These are phyloP conservation scores for Cyprinus carpio DNA, from an alignment of 2,113 vertebrate genomes.

Conservation along the genomic window DNA sequence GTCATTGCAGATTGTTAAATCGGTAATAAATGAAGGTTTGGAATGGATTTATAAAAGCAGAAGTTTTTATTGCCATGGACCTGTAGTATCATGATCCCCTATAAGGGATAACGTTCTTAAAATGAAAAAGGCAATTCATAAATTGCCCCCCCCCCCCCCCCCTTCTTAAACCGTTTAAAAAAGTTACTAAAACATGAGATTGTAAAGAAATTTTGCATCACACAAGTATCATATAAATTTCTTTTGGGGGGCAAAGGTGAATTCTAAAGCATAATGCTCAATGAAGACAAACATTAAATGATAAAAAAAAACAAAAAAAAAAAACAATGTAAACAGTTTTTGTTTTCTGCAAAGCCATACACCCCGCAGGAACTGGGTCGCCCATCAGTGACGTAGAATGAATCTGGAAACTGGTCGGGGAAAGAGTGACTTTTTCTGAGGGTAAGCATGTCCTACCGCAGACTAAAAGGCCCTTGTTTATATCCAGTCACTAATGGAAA, in stretches of 20 bases:
- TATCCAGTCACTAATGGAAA: conserved; percentile 69
- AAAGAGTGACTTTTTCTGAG: conserved; percentile 53
- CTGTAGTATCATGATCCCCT: not conserved
- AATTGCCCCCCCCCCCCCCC: too few species aligned
- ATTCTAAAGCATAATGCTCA: not conserved
- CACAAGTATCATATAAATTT: not conserved
- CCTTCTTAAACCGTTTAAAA: not conserved
- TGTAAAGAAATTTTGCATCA: not conserved
- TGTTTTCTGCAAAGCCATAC: conserved; percentile 5
- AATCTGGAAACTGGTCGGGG: conserved; percentile 73
- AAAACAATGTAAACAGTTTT: not conserved
- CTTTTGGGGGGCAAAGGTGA: not conserved
- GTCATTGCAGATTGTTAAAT: conserved; percentile 9
- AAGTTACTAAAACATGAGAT: not conserved
- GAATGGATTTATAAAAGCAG: not conserved
- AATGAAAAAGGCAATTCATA: not conserved
- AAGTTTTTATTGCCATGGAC: not conserved
- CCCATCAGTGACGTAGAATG: conserved; percentile 78
- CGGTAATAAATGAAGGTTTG: not conserved
- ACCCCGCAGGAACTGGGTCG: conserved; percentile 66
- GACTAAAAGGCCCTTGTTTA: conserved; percentile 69
- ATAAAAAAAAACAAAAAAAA: not conserved
- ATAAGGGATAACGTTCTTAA: not conserved
- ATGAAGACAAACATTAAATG: not conserved
- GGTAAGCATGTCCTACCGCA: conserved; percentile 65